Base-by-base conservation (phyloP, 2,797 vertebrate genomes). In the Sebastiscus tertius region DNA sequence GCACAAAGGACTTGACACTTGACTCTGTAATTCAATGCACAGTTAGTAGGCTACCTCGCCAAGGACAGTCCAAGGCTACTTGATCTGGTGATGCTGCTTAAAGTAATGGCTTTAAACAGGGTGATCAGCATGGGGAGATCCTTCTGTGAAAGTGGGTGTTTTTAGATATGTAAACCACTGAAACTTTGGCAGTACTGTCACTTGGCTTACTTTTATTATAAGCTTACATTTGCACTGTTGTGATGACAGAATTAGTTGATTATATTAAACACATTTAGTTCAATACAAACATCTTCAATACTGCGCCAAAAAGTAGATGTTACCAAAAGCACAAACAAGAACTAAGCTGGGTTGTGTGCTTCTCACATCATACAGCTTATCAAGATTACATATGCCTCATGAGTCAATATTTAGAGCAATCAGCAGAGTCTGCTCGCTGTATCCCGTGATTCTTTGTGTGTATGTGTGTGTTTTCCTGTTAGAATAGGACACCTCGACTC, bases 21-120 rank as follows among this genome's bases (percentile, higher is more conserved):
- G 85, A 92, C 84, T 86, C 86, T 86, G 93, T 93, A 93, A 93
- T 88, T 90, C 80, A 91, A 91, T 92, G 79, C 88, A 89, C 62
- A 76, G 75, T 87, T 81, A 82, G 79, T 77, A 90, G 58, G 82
- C 56, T 79, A 65, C 59, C 59, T 75, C 83, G 78, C 67, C 75
- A 84, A 91, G 82, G 79, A 82, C 70, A 83, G 72, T 61, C 65
- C 46, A 75, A 78, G 73, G 86, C 82, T 72, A 86, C 67, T 68
- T 88, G 66, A 87, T 87, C 83, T 60, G 65, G 8, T 68, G 59
- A 79, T 81, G 59, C 31, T 72, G 34, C 34, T 79, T 62, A 64
- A 83, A 75, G 58, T 22, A 74, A 81, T 78, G 65, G 36, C 39
- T 78, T 58, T 46, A 67, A 69, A 33, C 13, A 73, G 36, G 8